These are phyloP conservation scores for Xiphophorus couchianus DNA, from an alignment of 2,113 vertebrate species.

Conservation along the genomic window DNA sequence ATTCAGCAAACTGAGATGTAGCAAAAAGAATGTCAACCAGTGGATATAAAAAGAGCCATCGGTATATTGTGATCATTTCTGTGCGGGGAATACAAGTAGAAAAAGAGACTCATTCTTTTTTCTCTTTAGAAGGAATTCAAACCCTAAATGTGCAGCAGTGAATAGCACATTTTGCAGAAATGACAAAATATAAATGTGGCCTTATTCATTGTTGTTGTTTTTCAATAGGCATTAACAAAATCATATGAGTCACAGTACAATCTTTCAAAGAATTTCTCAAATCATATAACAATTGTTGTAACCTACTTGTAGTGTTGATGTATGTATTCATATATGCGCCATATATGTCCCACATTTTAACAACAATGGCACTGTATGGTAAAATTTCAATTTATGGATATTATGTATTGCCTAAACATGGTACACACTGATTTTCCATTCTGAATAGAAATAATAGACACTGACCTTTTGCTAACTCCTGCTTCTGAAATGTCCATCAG, in stretches of 20 bases:
- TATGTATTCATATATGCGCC: constrained; percentile 27
- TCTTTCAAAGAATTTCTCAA: constrained; percentile 10
- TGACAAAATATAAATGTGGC: constrained; percentile 39
- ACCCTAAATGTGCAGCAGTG: constrained; percentile 20
- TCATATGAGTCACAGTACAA: constrained; percentile 29
- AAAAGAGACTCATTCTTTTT: constrained; percentile 20
- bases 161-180: constrained; percentile 33
- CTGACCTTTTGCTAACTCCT: constrained; percentile 10
- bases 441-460: constrained; percentile 3
- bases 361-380: constrained; percentile 28
- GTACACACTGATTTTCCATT: not conserved
- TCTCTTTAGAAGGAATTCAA: constrained; percentile 19
- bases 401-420: constrained; percentile 22
- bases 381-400: constrained; percentile 24
- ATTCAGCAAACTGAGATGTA: constrained; percentile 60
- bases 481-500: not conserved
- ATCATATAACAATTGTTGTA: constrained; percentile 7
- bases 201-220: constrained; percentile 51
- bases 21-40: constrained; percentile 64
- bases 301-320: constrained; percentile 15
- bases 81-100: constrained; percentile 9
- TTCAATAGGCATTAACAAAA: constrained; percentile 26
- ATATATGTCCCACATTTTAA: constrained; percentile 18
- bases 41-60: constrained; percentile 22
- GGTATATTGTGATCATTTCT: constrained; percentile 26